Evolutionary conservation across 2,888 invertebrate genomes (phyloP).

Genomic region (Cheilosia vernalis): DNA sequence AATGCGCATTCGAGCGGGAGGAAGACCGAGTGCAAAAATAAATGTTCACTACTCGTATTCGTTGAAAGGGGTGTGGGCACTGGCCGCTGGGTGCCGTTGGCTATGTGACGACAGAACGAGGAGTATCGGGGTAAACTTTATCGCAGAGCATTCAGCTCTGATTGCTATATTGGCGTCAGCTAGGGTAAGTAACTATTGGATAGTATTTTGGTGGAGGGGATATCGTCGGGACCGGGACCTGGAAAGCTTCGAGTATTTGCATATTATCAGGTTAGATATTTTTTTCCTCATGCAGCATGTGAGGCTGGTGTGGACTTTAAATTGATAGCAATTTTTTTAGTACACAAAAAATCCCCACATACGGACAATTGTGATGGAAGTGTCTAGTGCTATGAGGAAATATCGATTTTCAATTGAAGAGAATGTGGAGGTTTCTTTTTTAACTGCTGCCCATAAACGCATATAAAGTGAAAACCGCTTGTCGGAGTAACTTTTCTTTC

Average conservation of each 20-base stretch:
- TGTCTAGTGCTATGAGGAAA: conserved; percentile 54
- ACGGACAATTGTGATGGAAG: conserved; percentile 41
- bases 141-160: conserved; percentile 38
- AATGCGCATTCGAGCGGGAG: conserved; percentile 49
- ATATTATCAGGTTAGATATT: conserved; percentile 55
- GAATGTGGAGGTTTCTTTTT: too few relatives aligned
- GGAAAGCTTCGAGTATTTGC: conserved; percentile 55
- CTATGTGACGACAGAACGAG: conserved; percentile 36
- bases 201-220: conserved; percentile 33
- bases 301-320: conserved; percentile 31
- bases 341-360: not conserved
- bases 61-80: conserved; percentile 49
- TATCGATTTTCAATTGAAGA: conserved; percentile 51
- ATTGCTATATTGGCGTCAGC: conserved; percentile 6
- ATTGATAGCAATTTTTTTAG: conserved; percentile 32
- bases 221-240: conserved; percentile 13
- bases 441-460: too few relatives aligned
- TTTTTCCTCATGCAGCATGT: conserved; percentile 6
- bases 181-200: conserved; percentile 37
- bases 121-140: conserved; percentile 34
- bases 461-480: too few relatives aligned
- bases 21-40: conserved; percentile 8
- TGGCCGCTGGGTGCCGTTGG: conserved; percentile 19
- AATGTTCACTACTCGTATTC: conserved; percentile 29
- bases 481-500: too few relatives aligned